Base-by-base conservation (phyloP, 2,888 invertebrate genomes). In the Psylliodes chrysocephalus region DNA sequence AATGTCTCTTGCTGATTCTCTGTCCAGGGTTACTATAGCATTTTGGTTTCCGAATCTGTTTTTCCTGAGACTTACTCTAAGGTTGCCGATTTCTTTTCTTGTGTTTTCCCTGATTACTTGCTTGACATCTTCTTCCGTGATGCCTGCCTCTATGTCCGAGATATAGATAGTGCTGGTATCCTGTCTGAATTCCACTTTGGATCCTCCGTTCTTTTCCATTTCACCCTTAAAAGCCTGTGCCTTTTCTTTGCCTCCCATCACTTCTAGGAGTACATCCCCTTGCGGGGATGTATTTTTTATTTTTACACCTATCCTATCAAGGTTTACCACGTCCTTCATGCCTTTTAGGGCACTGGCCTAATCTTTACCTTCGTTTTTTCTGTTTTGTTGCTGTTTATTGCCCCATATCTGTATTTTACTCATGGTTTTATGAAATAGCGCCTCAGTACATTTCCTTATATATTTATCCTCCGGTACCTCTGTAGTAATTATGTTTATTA, bases 221-320 rank as follows among this genome's bases (percentile, higher is more conserved):
- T 1, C 25, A 1, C 17, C 47, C 14, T 47, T 22, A n/a, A 47
- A 8, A n/a, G 47, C 25, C 47, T 47, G 19, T 14, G 25, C 22
- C n/a, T 47, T 25, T 18, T 25, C 19, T 25, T 19, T 47, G 8
- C 47, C 47, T n/a, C 49, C 28, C 10, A 30, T 25, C 1, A 49
- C 8, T 6, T 28, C 49, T 12, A 49, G 7, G 0, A 49, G 17
- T 8, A 49, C 17, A 15, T 28, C 49, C 6, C 17, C 15, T 14
- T 6, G 25, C 0, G 15, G 15, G 14, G 49, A 28, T 17, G 28
- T 49, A 1, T 28, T 49, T 28, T 49, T 25, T 47, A 47, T 19
- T n/a, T 47, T n/a, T 47, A 47, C 47, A 1, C 25, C 47, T 12
- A 47, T 47, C 6, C 19, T 47, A n/a, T 25, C 47, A 12, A 25